Percentiles rank a stretch among this genome's conserved stretches.
Evolutionary conservation across 2,113 vertebrate species (phyloP).

Genomic region (Eleginops maclovinus): DNA sequence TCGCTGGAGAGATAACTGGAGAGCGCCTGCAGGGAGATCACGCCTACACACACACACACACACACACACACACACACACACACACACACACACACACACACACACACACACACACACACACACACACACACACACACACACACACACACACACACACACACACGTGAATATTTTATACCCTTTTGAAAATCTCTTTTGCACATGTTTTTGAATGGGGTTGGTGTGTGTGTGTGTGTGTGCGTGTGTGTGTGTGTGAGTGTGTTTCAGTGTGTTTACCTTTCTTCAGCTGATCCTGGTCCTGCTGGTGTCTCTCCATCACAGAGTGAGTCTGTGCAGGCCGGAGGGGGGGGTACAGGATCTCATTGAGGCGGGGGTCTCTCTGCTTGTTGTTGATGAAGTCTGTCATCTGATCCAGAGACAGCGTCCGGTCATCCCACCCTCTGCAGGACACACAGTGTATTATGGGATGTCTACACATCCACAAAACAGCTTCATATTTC

Average conservation of each 20-base stretch:
- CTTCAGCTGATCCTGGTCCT: slow-evolving; percentile 85
- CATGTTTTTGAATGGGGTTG: too few relatives aligned
- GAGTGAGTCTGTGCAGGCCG: slow-evolving; percentile 92
- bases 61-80: slow-evolving; percentile 32
- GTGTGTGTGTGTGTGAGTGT: slow-evolving; percentile 6
- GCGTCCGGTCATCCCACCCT: slow-evolving; percentile 87
- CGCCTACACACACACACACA: slow-evolving; percentile 78
- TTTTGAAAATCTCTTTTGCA: too few relatives aligned
- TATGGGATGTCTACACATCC: background rate
- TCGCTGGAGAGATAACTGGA: slow-evolving; percentile 94
- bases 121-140: background rate
- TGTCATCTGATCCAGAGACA: slow-evolving; percentile 95
- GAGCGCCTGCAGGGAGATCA: slow-evolving; percentile 94
- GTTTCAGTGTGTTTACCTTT: slow-evolving; percentile 84
- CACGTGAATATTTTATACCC: too few relatives aligned
- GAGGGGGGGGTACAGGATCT: slow-evolving; percentile 96
- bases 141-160: background rate
- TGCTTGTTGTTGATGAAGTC: slow-evolving; percentile 97
- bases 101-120: background rate
- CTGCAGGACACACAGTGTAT: slow-evolving; percentile 83
- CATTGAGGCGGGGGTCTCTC: slow-evolving; percentile 94
- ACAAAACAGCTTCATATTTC: too few relatives aligned
- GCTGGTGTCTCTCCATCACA: slow-evolving; percentile 94
- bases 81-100: slow-evolving; percentile 28
- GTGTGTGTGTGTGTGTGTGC: too few relatives aligned